phyloP scores from a whole-genome alignment of 2,888 invertebrate genomes.

The Chloroclystis v-ata region DNA sequence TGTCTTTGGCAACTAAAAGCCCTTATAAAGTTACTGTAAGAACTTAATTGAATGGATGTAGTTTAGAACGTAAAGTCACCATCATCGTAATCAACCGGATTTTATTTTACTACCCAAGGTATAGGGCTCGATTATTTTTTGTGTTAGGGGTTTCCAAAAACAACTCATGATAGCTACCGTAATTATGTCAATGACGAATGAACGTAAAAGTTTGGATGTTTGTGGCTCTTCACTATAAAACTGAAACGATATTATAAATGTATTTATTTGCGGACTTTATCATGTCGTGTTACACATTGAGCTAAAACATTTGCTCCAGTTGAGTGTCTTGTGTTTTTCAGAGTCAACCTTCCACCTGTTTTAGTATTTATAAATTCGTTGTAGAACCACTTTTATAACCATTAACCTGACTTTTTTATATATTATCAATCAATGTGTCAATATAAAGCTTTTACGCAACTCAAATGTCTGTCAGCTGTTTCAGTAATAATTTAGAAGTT shows the following conservation, averaged over 20 bases:
- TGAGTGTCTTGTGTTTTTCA: background rate
- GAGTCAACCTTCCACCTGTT: background rate
- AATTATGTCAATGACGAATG: too few species aligned
- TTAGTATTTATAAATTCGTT: constrained; percentile 5
- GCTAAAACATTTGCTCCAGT: background rate
- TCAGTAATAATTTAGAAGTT: constrained; percentile 1
- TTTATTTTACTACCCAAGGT: too few species aligned
- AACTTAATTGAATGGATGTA: constrained; percentile 15
- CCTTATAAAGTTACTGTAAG: constrained; percentile 20
- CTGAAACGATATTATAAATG: too few species aligned
- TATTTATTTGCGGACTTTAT: background rate
- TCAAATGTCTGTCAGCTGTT: constrained; percentile 7
- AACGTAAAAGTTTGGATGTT: too few species aligned
- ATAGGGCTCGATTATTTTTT: too few species aligned
- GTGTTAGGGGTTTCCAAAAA: too few species aligned
- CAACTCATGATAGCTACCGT: too few species aligned
- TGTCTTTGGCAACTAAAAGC: constrained; percentile 17
- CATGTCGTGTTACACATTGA: background rate
- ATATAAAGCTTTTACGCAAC: constrained; percentile 18
- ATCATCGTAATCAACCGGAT: constrained; percentile 9
- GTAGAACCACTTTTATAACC: background rate
- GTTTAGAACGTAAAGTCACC: constrained; percentile 11
- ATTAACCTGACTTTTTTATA: background rate
- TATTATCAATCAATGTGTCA: constrained; percentile 21
- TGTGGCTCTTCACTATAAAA: too few species aligned